Evolutionary conservation across 2,113 vertebrate genomes (phyloP).

Genomic region (Circaetus cinerascens): DNA sequence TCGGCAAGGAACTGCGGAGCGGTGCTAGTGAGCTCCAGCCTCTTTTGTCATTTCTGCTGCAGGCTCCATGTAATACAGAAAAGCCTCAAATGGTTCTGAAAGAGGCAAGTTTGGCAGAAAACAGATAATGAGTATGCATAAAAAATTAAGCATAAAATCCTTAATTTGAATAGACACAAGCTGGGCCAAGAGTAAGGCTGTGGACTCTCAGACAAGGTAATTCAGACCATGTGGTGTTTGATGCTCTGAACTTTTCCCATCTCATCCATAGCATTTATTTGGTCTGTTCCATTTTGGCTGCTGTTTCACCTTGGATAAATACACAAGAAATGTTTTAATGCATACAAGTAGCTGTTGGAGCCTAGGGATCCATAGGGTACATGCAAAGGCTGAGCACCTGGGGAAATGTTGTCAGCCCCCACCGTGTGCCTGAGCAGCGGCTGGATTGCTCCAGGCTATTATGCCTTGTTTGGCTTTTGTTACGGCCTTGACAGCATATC

Average conservation of each 20-base stretch:
- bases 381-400: neutral
- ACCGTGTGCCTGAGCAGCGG: neutral
- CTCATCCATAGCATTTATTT: neutral
- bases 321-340: neutral
- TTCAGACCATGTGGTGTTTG: neutral
- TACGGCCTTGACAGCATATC: neutral
- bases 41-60: neutral
- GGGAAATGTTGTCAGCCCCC: neutral
- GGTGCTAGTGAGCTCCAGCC: neutral
- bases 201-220: neutral
- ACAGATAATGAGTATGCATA: neutral
- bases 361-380: neutral
- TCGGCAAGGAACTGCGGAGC: rapidly evolving
- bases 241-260: neutral
- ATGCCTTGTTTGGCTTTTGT: neutral
- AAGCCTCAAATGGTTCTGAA: neutral
- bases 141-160: neutral
- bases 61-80: neutral
- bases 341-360: neutral
- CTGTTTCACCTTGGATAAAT: neutral
- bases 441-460: neutral
- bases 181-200: neutral
- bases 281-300: neutral
- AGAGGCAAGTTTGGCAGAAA: neutral
- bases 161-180: neutral